Percentiles rank a stretch among this genome's conserved stretches.
Conservation (phyloP, 2,888 invertebrate species). For the Mesoligia furuncula region DNA sequence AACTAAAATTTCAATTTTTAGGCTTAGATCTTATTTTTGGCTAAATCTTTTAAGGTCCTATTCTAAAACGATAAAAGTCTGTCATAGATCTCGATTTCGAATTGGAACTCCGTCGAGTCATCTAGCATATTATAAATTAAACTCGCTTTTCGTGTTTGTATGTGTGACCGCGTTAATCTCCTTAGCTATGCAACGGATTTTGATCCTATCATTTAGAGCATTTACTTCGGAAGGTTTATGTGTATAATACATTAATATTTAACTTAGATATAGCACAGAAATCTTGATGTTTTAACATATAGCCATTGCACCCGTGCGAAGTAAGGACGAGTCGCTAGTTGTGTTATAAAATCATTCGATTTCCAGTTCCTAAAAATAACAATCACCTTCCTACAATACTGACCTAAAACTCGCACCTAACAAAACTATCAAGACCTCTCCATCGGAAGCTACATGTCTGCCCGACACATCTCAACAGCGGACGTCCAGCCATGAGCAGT, state of each 20-base stretch:
- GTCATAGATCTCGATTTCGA: neutral
- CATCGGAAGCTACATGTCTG: constrained; percentile 59
- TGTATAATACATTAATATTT: too few species aligned
- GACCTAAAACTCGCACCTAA: neutral
- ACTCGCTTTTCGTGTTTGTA: too few species aligned
- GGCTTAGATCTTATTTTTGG: neutral
- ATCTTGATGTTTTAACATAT: too few species aligned
- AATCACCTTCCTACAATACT: neutral
- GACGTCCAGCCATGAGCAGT: constrained; percentile 79
- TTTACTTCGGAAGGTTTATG: too few species aligned
- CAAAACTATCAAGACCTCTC: constrained; percentile 75
- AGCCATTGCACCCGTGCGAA: too few species aligned
- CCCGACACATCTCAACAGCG: constrained; percentile 72
- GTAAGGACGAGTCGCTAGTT: too few species aligned
- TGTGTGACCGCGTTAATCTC: too few species aligned
- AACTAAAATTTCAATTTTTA: neutral
- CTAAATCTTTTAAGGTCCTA: neutral
- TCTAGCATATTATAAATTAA: too few species aligned
- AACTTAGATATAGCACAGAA: too few species aligned
- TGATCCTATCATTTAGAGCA: too few species aligned
- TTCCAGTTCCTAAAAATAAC: neutral
- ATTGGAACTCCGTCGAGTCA: neutral
- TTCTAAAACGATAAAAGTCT: neutral
- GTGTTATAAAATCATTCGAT: too few species aligned
- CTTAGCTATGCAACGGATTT: too few species aligned